Conservation (phyloP, 2,888 invertebrate species). For the Margaritifera margaritifera region DNA sequence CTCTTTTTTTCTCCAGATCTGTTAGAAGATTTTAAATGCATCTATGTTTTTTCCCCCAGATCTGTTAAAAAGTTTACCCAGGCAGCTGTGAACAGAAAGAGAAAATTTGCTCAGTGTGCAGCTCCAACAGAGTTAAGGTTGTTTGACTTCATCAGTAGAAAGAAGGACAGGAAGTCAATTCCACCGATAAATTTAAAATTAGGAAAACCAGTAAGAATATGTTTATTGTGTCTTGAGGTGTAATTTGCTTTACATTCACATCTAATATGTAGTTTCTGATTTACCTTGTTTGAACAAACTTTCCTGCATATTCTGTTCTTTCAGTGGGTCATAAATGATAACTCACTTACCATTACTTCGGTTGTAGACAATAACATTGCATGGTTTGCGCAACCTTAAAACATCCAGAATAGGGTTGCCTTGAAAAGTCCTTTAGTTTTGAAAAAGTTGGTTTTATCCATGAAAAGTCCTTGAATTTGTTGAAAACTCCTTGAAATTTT, state of each 20-base stretch:
- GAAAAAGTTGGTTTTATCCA: too few relatives aligned
- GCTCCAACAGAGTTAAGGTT: constrained; percentile 86
- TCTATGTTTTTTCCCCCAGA: constrained; percentile 36
- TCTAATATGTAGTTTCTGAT: too few relatives aligned
- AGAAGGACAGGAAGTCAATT: constrained; percentile 37
- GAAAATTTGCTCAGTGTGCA: constrained; percentile 88
- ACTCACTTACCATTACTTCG: too few relatives aligned
- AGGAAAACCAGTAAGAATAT: constrained; percentile 55
- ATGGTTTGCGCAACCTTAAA: too few relatives aligned
- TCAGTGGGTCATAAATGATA: too few relatives aligned
- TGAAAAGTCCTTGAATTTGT: too few relatives aligned
- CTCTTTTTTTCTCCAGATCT: constrained; percentile 43
- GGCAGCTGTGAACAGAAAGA: constrained; percentile 87
- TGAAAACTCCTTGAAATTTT: too few relatives aligned
- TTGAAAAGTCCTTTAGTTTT: too few relatives aligned
- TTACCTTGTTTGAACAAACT: too few relatives aligned
- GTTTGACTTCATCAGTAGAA: constrained; percentile 77
- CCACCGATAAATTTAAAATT: constrained; percentile 48
- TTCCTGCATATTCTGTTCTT: too few relatives aligned
- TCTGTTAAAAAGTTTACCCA: constrained; percentile 72
- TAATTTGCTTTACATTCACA: background rate
- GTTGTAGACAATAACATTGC: too few relatives aligned
- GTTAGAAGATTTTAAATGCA: constrained; percentile 50
- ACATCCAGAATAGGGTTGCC: too few relatives aligned
- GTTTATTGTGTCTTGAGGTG: background rate